phyloP scores from a whole-genome alignment of 2,113 vertebrate species.

The Formicarius rufipectus region DNA sequence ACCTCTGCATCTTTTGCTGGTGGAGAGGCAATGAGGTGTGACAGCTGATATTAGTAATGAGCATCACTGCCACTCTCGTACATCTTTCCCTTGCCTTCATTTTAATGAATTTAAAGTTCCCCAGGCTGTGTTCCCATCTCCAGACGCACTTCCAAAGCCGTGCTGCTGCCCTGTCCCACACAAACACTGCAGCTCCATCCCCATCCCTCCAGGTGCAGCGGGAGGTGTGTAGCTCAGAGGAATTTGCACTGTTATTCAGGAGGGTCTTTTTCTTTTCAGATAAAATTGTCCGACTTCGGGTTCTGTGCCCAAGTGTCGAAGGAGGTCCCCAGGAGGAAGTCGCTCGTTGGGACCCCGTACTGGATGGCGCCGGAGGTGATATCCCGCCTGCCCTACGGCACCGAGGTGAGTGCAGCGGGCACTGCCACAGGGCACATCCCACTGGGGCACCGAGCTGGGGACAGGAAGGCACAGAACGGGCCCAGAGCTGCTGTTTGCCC shows the following conservation, averaged over 20 bases:
- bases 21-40: not conserved
- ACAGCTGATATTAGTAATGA: not conserved
- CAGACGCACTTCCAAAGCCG: not conserved
- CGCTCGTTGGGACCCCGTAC: slow-evolving; percentile 94
- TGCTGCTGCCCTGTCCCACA: not conserved
- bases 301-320: slow-evolving; percentile 99
- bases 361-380: slow-evolving; percentile 99
- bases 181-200: accelerated
- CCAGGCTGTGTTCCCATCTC: not conserved
- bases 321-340: slow-evolving; percentile 98
- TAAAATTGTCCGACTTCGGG: slow-evolving; percentile 97
- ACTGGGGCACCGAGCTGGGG: not conserved
- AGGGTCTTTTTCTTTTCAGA: slow-evolving; percentile 69
- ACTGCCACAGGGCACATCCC: not conserved
- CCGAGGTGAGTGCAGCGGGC: slow-evolving; percentile 80
- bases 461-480: accelerated
- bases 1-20: not conserved
- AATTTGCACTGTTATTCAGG: not conserved
- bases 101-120: not conserved
- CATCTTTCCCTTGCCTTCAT: not conserved
- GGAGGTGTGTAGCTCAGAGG: not conserved
- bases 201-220: not conserved
- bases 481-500: accelerated
- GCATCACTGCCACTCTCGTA: not conserved
- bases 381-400: slow-evolving; percentile 94